Evolutionary conservation across 2,888 invertebrate species (phyloP).

Genomic region (Octodonta nipae): DNA sequence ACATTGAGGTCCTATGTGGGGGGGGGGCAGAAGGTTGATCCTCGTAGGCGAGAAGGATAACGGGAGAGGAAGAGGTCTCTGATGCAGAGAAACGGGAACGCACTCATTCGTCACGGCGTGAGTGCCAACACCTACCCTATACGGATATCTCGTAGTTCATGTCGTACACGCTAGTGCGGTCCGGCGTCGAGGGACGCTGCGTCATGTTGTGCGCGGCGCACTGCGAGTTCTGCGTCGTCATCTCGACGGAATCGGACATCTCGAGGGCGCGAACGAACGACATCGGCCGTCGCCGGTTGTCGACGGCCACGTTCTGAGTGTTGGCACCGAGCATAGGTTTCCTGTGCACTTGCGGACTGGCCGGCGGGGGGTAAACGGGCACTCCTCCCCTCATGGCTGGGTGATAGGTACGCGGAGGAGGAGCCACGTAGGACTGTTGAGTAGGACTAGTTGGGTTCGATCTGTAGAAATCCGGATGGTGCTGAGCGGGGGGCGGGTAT

Average conservation of each 20-base stretch:
- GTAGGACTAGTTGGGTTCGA: slow-evolving; percentile 67
- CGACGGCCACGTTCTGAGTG: slow-evolving; percentile 32
- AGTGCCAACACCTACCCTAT: slow-evolving; percentile 48
- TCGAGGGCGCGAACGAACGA: slow-evolving; percentile 80
- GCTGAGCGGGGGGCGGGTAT: slow-evolving; percentile 31
- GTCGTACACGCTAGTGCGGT: slow-evolving; percentile 81
- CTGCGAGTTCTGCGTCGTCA: slow-evolving; percentile 40
- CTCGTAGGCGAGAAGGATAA: slow-evolving; percentile 1
- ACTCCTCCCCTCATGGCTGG: slow-evolving; percentile 54
- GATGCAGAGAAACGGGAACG: slow-evolving; percentile 30
- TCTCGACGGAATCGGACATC: slow-evolving; percentile 79
- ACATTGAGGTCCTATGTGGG: not conserved
- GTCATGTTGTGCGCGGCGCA: slow-evolving; percentile 31
- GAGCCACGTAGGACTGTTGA: slow-evolving; percentile 20
- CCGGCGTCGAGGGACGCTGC: slow-evolving; percentile 48
- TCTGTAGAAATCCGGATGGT: slow-evolving; percentile 39
- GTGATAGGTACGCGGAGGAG: slow-evolving; percentile 42
- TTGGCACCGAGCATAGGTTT: slow-evolving; percentile 40
- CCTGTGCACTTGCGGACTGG: slow-evolving; percentile 45
- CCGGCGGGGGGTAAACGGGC: slow-evolving; percentile 49
- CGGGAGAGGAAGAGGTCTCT: too few species aligned
- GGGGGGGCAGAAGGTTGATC: not conserved
- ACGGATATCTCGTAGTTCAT: slow-evolving; percentile 93
- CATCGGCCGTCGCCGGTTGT: slow-evolving; percentile 57
- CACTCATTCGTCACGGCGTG: slow-evolving; percentile 30